Evolutionary conservation across 2,797 vertebrate genomes (phyloP).

Genomic region (Mormyrops attenuatus): DNA sequence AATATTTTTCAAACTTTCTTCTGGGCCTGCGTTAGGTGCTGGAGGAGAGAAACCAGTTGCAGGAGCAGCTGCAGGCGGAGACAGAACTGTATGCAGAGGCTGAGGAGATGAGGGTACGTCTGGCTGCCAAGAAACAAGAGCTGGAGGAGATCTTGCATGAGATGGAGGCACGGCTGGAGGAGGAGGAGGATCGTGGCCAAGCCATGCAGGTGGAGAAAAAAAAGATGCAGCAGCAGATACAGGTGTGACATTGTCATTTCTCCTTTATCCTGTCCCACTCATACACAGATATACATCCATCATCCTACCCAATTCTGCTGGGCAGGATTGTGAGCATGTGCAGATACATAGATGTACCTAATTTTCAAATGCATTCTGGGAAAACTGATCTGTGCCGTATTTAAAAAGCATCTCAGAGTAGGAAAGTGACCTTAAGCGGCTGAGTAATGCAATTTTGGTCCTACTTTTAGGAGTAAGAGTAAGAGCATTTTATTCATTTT

Average conservation of each 20-base stretch:
- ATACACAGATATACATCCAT: background rate
- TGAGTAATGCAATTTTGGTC: background rate
- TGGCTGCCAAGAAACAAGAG: conserved; percentile 88
- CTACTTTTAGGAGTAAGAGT: background rate
- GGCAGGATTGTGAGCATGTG: background rate
- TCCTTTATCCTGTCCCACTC: background rate
- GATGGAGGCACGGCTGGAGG: conserved; percentile 92
- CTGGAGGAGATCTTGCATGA: conserved; percentile 93
- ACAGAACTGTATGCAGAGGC: conserved; percentile 90
- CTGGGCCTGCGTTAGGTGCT: conserved; percentile 55
- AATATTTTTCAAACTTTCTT: background rate
- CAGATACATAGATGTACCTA: background rate
- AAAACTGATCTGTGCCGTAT: background rate
- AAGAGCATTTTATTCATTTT: background rate
- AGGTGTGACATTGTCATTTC: background rate
- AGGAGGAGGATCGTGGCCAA: conserved; percentile 87
- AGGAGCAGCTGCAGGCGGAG: conserved; percentile 93
- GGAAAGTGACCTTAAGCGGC: background rate
- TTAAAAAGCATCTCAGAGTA: background rate
- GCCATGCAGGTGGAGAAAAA: conserved; percentile 82
- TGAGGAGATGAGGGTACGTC: conserved; percentile 88
- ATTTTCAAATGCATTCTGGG: background rate
- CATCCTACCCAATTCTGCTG: background rate
- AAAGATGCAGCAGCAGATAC: conserved; percentile 90
- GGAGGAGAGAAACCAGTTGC: conserved; percentile 83